Conservation (phyloP, 2,888 invertebrate species). For the Lomographa bimaculata region DNA sequence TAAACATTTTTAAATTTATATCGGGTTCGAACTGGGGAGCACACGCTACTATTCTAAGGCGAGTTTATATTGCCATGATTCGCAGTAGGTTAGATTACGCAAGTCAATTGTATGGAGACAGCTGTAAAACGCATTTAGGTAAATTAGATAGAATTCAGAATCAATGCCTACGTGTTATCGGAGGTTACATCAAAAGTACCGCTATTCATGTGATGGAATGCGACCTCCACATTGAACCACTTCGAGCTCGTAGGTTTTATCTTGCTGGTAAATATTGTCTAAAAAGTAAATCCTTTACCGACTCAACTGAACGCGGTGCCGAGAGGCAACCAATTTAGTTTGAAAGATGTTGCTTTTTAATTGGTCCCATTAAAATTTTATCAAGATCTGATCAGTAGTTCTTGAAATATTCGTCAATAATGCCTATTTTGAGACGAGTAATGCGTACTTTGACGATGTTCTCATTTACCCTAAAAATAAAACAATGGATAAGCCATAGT, state of each 20-base stretch:
- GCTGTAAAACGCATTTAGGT: conserved; percentile 21
- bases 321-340: too few species aligned
- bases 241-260: conserved; percentile 20
- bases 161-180: conserved; percentile 26
- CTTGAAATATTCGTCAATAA: too few species aligned
- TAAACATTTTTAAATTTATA: too few species aligned
- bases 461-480: too few species aligned
- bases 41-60: conserved; percentile 34
- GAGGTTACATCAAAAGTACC: conserved; percentile 29
- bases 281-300: conserved; percentile 14
- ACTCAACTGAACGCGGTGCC: too few species aligned
- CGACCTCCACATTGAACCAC: conserved; percentile 20
- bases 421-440: too few species aligned
- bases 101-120: conserved; percentile 21
- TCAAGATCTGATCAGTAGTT: too few species aligned
- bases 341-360: too few species aligned
- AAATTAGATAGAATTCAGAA: conserved; percentile 34
- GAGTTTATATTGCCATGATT: conserved; percentile 33
- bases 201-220: conserved; percentile 25
- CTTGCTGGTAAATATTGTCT: conserved; percentile 24
- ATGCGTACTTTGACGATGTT: too few species aligned
- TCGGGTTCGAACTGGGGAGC: conserved; percentile 39
- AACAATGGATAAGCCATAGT: too few species aligned
- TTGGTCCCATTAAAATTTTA: too few species aligned
- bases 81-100: conserved; percentile 35